Conservation (phyloP, 2,113 vertebrate genomes). For the Prunella fulvescens region DNA sequence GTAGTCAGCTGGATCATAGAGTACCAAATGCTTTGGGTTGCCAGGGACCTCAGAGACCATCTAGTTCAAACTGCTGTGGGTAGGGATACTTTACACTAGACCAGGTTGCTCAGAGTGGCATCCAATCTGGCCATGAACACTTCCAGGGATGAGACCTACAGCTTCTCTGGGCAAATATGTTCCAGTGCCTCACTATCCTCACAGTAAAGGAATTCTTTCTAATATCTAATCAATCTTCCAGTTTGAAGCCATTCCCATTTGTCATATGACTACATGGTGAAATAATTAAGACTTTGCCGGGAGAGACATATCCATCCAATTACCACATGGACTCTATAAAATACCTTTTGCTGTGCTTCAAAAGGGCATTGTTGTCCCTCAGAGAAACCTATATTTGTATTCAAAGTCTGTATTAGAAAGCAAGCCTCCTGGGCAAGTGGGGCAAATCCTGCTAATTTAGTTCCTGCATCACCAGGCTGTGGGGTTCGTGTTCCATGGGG, state of each 20-base stretch:
- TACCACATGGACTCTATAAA: background rate
- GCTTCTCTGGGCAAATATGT: background rate
- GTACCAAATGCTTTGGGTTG: background rate
- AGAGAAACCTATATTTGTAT: background rate
- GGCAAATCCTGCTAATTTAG: background rate
- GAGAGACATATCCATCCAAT: accelerated
- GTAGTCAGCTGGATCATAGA: background rate
- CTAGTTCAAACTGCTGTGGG: background rate
- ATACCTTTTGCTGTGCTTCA: background rate
- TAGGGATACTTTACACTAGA: background rate
- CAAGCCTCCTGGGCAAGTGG: background rate
- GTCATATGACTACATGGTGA: background rate
- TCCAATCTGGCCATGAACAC: background rate
- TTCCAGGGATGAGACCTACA: background rate
- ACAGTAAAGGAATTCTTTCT: background rate
- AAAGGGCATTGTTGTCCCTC: background rate
- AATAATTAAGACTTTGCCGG: background rate
- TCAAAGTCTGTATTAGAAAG: background rate
- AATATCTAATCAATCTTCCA: background rate
- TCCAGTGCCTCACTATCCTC: background rate
- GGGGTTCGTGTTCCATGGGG: background rate
- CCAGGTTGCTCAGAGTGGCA: background rate
- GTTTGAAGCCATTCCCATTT: background rate
- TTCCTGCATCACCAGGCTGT: background rate
- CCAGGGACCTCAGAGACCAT: background rate